Evolutionary conservation across 2,113 vertebrate species (phyloP), one percentile per base, ranked within the genome.

Genomic region (Promerops cafer): DNA sequence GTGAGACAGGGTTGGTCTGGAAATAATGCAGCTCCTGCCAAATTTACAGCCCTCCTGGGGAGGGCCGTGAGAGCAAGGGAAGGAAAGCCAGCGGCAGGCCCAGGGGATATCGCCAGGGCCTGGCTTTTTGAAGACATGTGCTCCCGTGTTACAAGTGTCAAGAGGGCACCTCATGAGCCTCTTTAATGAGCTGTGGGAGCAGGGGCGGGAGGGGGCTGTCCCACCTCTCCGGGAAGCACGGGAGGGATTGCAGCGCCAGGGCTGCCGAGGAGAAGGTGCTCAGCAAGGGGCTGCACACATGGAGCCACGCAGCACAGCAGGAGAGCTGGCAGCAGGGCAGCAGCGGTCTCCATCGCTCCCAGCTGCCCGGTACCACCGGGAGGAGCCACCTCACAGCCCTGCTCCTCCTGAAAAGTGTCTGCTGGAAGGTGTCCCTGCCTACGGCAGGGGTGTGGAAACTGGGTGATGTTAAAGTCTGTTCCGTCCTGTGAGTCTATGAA

Each of bases 131-230:
- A 89, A 91, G 90, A 59, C 81, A 80, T 81, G 60, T 93, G 94
- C 94, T 96, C 71, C 94, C 1, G 27, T n/a, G 66, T 97, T 93
- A 90, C 85, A 81, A 91, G 81, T 80, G 94, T 95, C 94, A 90
- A 85, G 96, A 93, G 79, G 77, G 90, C 94, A 94, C 60, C 0
- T 1, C 2, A 2, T 3, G 13, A 89, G 50, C 65, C 65, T 40
- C 52, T 78, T 74, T 96, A 95, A 95, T 45, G 71, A 94, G 71
- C 28, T 15, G 4, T 0, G 40, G 72, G 74, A 66, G 30, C 75
- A 40, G 68, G 31, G 60, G 40, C 4, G 5, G 27, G 37, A 28
- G 30, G 27, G 31, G 21, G 30, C 40, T 4, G 1, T 40, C 26
- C 30, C 59, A 65, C 7, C 9, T 57, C 77, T 63, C 47, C 0